These are phyloP conservation scores for Phoenicopterus ruber DNA, from an alignment of 2,113 vertebrate species.

Conservation along the genomic window DNA sequence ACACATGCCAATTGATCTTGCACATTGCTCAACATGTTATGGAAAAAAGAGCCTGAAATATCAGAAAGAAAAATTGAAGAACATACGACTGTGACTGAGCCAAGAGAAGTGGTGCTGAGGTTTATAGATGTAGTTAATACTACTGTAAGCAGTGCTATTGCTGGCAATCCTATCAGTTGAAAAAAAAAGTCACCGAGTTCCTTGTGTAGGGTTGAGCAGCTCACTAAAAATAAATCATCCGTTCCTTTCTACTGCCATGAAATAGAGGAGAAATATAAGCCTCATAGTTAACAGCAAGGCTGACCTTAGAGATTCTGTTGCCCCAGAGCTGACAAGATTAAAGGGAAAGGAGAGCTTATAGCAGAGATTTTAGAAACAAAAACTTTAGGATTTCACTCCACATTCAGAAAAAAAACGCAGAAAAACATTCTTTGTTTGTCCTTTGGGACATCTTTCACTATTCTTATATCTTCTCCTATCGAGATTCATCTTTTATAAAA, in stretches of 20 bases:
- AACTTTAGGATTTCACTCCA: conserved; percentile 9
- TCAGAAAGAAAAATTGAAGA: conserved; percentile 7
- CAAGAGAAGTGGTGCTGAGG: conserved; percentile 22
- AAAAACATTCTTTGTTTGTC: conserved; percentile 5
- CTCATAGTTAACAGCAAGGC: not conserved
- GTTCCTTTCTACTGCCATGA: not conserved
- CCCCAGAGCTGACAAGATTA: conserved; percentile 23
- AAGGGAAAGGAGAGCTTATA: conserved; percentile 20
- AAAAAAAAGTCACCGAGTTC: not conserved
- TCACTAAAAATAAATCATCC: conserved; percentile 51
- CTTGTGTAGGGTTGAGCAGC: conserved; percentile 1
- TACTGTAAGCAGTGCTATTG: not conserved
- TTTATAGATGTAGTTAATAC: conserved; percentile 55
- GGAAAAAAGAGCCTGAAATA: not conserved
- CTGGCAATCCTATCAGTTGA: not conserved
- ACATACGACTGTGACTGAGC: not conserved
- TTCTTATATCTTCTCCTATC: not conserved
- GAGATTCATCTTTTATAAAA: not conserved
- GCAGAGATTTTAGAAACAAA: conserved; percentile 51
- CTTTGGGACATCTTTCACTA: not conserved
- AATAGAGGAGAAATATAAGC: conserved; percentile 23
- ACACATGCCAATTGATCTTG: conserved; percentile 44
- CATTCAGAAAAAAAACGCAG: not conserved
- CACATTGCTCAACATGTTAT: conserved; percentile 34
- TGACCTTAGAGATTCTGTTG: conserved; percentile 48